Conservation (phyloP, 2,888 invertebrate genomes). For the Tenthredo scrophulariae region DNA sequence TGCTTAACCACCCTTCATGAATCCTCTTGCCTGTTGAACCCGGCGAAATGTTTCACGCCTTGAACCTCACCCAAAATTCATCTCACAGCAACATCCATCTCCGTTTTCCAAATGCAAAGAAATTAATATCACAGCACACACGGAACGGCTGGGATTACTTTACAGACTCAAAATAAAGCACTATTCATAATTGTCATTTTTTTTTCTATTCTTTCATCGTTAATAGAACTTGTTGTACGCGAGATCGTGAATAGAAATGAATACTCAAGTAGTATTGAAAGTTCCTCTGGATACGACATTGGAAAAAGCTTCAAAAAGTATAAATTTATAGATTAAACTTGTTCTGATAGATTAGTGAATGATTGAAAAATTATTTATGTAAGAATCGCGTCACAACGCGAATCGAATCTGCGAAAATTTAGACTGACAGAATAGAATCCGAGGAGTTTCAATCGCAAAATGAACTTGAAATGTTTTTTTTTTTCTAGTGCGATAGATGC, state of each 20-base stretch:
- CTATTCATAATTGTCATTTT: neutral
- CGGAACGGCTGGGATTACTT: neutral
- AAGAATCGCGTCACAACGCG: neutral
- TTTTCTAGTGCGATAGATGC: neutral
- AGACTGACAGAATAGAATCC: neutral
- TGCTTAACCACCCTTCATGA: slow-evolving; percentile 27
- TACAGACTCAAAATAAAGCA: neutral
- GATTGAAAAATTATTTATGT: neutral
- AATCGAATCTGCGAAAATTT: neutral
- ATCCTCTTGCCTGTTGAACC: slow-evolving; percentile 13
- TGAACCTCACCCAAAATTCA: slow-evolving; percentile 23
- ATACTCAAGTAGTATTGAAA: neutral
- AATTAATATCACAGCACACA: slow-evolving; percentile 1
- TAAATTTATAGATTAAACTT: too few relatives aligned
- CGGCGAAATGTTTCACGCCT: slow-evolving; percentile 1
- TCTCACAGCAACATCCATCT: slow-evolving; percentile 27
- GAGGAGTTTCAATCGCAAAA: neutral
- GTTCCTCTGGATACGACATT: too few relatives aligned
- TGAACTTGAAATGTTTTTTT: neutral
- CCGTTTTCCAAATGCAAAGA: slow-evolving; percentile 6
- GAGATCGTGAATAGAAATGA: neutral
- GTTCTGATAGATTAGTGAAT: neutral
- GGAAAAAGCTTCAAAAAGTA: too few relatives aligned
- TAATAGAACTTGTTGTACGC: neutral
- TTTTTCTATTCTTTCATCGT: neutral